A percentile compares a stretch with the other conserved stretches of the same genome.
These are phyloP conservation scores for Habrosyne pyritoides DNA, from an alignment of 2,888 invertebrate genomes.

Conservation along the genomic window DNA sequence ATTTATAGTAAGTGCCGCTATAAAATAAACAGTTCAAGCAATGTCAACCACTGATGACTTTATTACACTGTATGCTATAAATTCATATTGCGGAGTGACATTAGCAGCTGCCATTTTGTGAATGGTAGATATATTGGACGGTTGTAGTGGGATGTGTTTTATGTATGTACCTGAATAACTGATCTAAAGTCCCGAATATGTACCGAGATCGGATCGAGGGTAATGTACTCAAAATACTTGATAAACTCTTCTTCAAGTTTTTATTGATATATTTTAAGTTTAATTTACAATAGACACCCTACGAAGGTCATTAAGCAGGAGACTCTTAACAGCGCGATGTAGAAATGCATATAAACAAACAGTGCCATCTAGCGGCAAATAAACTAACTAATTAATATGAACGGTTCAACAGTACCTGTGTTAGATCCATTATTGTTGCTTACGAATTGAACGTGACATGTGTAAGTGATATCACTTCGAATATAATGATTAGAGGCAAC, in stretches of 20 bases:
- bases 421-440: slow-evolving; percentile 33
- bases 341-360: too few species aligned
- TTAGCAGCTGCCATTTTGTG: slow-evolving; percentile 37
- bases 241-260: too few species aligned
- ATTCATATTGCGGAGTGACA: slow-evolving; percentile 25
- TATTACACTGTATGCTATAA: slow-evolving; percentile 15
- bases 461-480: slow-evolving; percentile 13
- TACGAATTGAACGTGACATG: slow-evolving; percentile 45
- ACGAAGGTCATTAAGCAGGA: too few species aligned
- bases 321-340: too few species aligned
- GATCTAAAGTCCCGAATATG: too few species aligned
- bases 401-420: background rate
- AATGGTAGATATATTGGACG: slow-evolving; percentile 29
- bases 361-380: too few species aligned
- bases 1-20: slow-evolving; percentile 30
- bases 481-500: background rate
- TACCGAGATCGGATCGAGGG: too few species aligned
- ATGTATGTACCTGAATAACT: too few species aligned
- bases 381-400: too few species aligned
- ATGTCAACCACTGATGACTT: slow-evolving; percentile 22
- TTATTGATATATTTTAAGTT: too few species aligned
- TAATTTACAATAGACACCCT: too few species aligned
- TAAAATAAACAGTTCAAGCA: slow-evolving; percentile 22
- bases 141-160: slow-evolving; percentile 14
- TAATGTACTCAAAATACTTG: too few species aligned